Evolutionary conservation across 2,797 vertebrate genomes (phyloP), one percentile per base, ranked within the genome.

Genomic region (Phataginus tricuspis): DNA sequence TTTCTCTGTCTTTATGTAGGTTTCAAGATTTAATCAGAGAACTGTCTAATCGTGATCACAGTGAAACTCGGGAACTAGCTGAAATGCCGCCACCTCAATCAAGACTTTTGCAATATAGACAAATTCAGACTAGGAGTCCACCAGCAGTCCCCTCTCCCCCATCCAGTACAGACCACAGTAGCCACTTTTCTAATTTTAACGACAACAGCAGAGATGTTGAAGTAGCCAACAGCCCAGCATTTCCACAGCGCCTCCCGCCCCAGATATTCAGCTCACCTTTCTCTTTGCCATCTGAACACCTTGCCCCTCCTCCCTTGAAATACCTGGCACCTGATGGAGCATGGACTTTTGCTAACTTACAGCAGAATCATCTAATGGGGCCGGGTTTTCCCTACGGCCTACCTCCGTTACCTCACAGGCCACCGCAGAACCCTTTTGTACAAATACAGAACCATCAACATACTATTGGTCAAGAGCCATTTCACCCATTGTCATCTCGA

Each of bases 11-110:
- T 97, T 93, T 1, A 1, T 96, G 23, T 97, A 99, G 99, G 98
- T 99, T 99, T 98, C 99, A 99, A 27, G 99, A 99, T 91, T 99
- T 99, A 96, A 98, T 99, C 94, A 99, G 99, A 98, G 99, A 99
- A 92, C 99, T 99, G 95, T 99, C 99, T 39, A 98, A 99, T 80
- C 99, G 99, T 79, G 99, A 99, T 88, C 99, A 99, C 6, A 98
- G 98, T 42, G 99, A 99, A 96, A 98, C 98, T 66, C 99, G 99
- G 93, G 99, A 99, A 91, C 97, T 98, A 9, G 94, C 98, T 19
- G 99, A 99, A 91, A 99, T 99, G 99, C 99, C 99, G 12, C 99
- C 99, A 37, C 99, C 99, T 49, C 99, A 99, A 94, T 99, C 99
- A n/a, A 99, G 99, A 95, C 99, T 99, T 97, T 99, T 99, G 97